Evolutionary conservation across 2,888 invertebrate genomes (phyloP), one percentile per base, ranked within the genome.

Genomic region (Torymus aiolomorphi): DNA sequence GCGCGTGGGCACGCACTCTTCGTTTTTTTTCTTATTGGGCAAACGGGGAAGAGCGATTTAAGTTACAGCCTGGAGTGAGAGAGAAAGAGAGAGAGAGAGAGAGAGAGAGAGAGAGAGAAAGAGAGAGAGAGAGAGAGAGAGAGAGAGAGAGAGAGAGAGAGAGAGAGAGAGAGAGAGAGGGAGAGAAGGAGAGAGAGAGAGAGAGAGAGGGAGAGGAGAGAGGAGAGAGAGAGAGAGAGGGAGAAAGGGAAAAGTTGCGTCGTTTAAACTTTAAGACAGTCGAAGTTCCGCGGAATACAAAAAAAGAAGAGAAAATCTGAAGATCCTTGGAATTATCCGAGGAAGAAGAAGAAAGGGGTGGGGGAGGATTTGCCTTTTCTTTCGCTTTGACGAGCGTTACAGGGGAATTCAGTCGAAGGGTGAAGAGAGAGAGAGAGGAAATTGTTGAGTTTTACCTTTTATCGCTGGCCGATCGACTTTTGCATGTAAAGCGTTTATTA

Each of bases 251-350:
- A 72, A 78, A 78, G 72, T 78, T 78, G 72, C 72, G 59, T 78
- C 78, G 66, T 78, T 78, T 78, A 78, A 78, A 78, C 66, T 78
- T 72, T 31, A 31, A 14, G 66, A 49, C 59, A 59, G 51, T 18
- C 10, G 67, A 72, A 78, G 72, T 72, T 77, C 16, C 4, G 10
- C 10, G 52, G 66, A 66, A 78, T 72, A n/a, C 66, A 66, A 61
- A 57, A 57, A 71, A 65, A 54, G 52, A 65, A n/a, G 51, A 62
- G 62, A 54, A 72, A 72, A 62, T 52, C 54, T 31, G 54, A 57
- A 77, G 71, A 65, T 65, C 70, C 63, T 77, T 77, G 71, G 59
- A 77, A 71, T 57, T 77, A 70, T 65, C 57, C 18, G 54, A 42
- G 18, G 42, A 62, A 14, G 14, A 24, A 52, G 54, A n/a, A 12